phyloP scores from a whole-genome alignment of 64 coral and sea anemone species.

The Catalaphyllia jardinei region DNA sequence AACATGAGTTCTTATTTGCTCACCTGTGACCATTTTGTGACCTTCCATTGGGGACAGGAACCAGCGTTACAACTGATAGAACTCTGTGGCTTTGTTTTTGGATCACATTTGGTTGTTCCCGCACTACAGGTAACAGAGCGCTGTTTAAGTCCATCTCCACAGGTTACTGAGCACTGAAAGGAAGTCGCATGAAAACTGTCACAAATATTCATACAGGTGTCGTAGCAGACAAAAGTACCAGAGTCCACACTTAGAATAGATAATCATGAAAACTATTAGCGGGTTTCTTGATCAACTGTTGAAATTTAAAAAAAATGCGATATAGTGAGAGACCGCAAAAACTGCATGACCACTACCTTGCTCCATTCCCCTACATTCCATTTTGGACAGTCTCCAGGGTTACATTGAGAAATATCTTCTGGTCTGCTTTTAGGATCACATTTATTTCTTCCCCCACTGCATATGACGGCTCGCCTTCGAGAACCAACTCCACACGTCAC shows the following conservation, averaged over 20 bases:
- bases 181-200: too few relatives aligned
- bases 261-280: not conserved
- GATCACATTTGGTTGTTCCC: constrained; percentile 1
- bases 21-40: constrained; percentile 61
- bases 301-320: too few relatives aligned
- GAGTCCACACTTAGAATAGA: constrained; percentile 39
- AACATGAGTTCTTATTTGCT: not conserved
- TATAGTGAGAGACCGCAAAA: not conserved
- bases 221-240: too few relatives aligned
- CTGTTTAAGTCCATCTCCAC: constrained; percentile 37
- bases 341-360: not conserved
- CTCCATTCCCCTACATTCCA: constrained; percentile 57
- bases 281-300: too few relatives aligned
- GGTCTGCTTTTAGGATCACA: constrained; percentile 45
- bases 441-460: not conserved
- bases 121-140: constrained; percentile 31
- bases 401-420: not conserved
- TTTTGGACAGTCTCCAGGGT: constrained; percentile 4
- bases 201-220: not conserved
- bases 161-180: constrained; percentile 55
- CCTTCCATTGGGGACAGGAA: constrained; percentile 54
- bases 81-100: constrained; percentile 20
- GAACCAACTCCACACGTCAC: constrained; percentile 55
- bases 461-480: constrained; percentile 30
- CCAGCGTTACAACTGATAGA: constrained; percentile 8